These are phyloP conservation scores for Baccha elongata DNA, from an alignment of 2,888 invertebrate species.

Conservation along the genomic window DNA sequence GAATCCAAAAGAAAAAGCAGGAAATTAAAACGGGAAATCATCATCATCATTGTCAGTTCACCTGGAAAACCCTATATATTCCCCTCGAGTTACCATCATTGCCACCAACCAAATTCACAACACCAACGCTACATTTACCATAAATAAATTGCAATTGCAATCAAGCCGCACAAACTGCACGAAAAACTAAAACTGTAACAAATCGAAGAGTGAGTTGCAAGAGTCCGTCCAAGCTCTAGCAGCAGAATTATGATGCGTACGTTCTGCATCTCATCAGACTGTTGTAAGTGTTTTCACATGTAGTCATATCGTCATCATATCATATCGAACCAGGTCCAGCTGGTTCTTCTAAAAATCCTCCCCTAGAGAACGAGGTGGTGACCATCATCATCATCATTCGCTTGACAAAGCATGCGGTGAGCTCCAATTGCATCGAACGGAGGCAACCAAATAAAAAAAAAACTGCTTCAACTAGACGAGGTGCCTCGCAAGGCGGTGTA, in stretches of 20 bases:
- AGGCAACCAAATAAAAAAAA: constrained; percentile 16
- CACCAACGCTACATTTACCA: constrained; percentile 44
- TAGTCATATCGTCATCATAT: constrained; percentile 46
- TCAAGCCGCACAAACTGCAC: constrained; percentile 33
- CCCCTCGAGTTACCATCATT: constrained; percentile 1
- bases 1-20: constrained; percentile 38
- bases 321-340: constrained; percentile 2
- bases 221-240: constrained; percentile 39
- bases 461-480: constrained; percentile 28
- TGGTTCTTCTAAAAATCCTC: constrained; percentile 50
- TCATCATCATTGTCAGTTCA: constrained; percentile 57
- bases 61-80: constrained; percentile 51
- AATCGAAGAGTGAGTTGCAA: constrained; percentile 40
- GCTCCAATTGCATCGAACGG: constrained; percentile 56
- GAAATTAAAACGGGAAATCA: constrained; percentile 66
- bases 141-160: constrained; percentile 56
- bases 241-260: constrained; percentile 21
- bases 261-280: constrained; percentile 63
- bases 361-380: constrained; percentile 38
- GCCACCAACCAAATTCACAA: constrained; percentile 11
- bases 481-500: constrained; percentile 34
- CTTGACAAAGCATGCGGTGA: constrained; percentile 63
- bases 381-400: constrained; percentile 44
- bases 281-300: constrained; percentile 48
- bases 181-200: constrained; percentile 45